These are phyloP conservation scores for Xanthorhoe spadicearia DNA, from an alignment of 2,888 invertebrate species.

Conservation along the genomic window DNA sequence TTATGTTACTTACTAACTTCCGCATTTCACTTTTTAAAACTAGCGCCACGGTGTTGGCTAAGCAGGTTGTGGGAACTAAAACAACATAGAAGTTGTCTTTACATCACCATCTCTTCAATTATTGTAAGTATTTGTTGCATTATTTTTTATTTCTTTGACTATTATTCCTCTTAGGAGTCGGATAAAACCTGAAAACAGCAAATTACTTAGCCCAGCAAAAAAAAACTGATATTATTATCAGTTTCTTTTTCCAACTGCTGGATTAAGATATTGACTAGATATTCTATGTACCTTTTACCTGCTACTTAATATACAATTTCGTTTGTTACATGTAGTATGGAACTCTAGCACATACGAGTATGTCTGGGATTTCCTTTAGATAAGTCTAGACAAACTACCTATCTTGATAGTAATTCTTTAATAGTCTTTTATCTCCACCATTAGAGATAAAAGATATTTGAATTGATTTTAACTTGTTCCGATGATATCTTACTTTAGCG, in stretches of 20 bases:
- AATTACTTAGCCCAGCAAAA: too few relatives aligned
- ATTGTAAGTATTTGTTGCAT: slow-evolving; percentile 12
- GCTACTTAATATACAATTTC: too few relatives aligned
- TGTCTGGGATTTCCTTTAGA: background rate
- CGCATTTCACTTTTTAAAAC: slow-evolving; percentile 4
- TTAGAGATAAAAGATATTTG: too few relatives aligned
- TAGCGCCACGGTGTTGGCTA: slow-evolving; percentile 21
- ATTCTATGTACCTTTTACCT: too few relatives aligned
- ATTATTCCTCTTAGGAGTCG: background rate
- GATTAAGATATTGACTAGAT: too few relatives aligned
- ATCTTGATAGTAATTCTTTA: background rate
- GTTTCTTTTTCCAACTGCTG: too few relatives aligned
- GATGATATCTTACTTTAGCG: background rate
- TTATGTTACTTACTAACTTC: slow-evolving; percentile 9
- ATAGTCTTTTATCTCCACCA: too few relatives aligned
- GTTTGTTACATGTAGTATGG: too few relatives aligned
- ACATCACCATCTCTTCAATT: background rate
- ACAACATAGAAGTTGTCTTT: slow-evolving; percentile 10
- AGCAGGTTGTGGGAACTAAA: slow-evolving; percentile 21
- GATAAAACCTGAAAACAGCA: too few relatives aligned
- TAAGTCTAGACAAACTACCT: background rate
- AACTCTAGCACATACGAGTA: too few relatives aligned
- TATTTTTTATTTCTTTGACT: background rate
- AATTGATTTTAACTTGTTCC: background rate
- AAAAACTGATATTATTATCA: too few relatives aligned